Percentiles rank a stretch among this genome's conserved stretches.
Conservation (phyloP, 1,140 invertebrate species). For the Campoletis sonorensis region DNA sequence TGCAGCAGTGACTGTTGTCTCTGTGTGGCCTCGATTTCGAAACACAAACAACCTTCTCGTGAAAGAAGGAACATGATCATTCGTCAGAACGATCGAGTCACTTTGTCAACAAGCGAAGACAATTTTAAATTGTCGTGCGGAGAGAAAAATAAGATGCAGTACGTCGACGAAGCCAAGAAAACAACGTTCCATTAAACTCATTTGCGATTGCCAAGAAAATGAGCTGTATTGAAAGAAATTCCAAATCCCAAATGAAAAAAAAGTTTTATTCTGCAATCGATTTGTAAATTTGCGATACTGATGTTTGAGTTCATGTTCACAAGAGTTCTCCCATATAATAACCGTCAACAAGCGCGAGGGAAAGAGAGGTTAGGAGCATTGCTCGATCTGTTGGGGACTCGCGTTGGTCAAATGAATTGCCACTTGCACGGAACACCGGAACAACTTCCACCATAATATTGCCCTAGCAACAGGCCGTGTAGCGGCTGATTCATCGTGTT, state of each 20-base stretch:
- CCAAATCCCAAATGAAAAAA: background rate
- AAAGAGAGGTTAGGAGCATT: background rate
- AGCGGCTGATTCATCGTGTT: background rate
- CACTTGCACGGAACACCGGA: conserved; percentile 20
- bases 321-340: background rate
- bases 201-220: too few species aligned
- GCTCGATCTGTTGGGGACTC: background rate
- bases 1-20: background rate
- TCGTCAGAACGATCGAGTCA: background rate
- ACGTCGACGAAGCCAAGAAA: background rate
- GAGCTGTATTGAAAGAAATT: background rate
- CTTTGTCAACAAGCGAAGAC: too few species aligned
- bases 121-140: background rate
- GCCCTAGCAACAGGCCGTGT: background rate
- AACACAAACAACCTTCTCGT: background rate
- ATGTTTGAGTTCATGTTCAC: background rate
- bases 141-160: background rate
- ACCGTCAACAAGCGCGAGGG: conserved; percentile 1
- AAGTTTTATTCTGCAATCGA: background rate
- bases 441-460: conserved; percentile 11
- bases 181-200: background rate
- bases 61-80: background rate
- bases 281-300: background rate
- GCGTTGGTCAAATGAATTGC: conserved; percentile 18
- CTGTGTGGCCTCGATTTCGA: background rate